A percentile compares a stretch with the other conserved stretches of the same genome.
phyloP scores from a whole-genome alignment of 2,113 vertebrate species.

The Gymnorhina tibicen region DNA sequence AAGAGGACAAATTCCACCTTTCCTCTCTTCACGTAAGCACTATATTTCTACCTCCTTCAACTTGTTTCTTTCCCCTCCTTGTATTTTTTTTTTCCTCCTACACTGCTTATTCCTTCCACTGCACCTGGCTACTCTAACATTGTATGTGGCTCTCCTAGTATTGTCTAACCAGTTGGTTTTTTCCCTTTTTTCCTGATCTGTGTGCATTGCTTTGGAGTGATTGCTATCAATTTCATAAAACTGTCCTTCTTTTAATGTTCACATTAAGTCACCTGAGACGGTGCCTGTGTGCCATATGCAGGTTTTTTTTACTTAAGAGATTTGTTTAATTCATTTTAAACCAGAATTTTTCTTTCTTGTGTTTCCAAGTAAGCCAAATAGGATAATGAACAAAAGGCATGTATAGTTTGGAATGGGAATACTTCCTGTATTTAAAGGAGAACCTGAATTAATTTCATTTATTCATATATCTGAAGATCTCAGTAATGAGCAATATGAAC shows the following conservation, averaged over 20 bases:
- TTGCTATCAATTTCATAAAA: background rate
- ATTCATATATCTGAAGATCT: background rate
- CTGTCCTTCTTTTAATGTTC: background rate
- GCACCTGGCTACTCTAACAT: background rate
- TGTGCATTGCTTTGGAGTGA: conserved; percentile 15
- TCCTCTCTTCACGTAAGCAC: conserved; percentile 68
- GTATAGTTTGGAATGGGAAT: background rate
- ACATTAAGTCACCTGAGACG: background rate
- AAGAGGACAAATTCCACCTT: conserved; percentile 67
- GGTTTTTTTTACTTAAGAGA: conserved; percentile 3
- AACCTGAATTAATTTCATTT: background rate
- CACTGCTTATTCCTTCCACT: background rate
- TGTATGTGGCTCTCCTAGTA: background rate
- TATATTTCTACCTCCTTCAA: conserved; percentile 49
- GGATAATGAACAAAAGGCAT: background rate
- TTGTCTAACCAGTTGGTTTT: background rate
- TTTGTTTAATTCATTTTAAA: background rate
- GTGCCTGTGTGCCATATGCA: background rate
- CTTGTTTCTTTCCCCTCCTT: background rate
- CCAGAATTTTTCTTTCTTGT: background rate
- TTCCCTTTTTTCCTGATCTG: background rate
- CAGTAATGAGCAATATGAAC: background rate
- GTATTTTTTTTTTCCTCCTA: background rate
- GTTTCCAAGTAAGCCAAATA: background rate
- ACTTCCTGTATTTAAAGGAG: background rate